Evolutionary conservation across 2,797 vertebrate species (phyloP), one percentile per base, ranked within the genome.

Genomic region (Rachycentron canadum): DNA sequence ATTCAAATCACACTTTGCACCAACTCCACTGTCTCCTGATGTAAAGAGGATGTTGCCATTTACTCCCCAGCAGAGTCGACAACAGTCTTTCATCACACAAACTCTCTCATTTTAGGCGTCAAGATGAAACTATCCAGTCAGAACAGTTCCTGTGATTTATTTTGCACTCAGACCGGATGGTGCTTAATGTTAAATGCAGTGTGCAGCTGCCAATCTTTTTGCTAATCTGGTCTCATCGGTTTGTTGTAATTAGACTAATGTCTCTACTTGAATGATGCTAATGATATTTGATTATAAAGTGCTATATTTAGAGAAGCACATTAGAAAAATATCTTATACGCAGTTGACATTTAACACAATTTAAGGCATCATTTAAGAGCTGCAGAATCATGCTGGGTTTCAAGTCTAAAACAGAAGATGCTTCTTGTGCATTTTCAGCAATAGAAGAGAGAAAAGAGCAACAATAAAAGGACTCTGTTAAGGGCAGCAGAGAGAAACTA

Each of bases 191-290:
- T 64, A 26, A 74, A 55, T 12, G n/a, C 55, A 71, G 52, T 17
- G 16, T 40, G 76, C 47, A 49, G 76, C 68, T 75, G 62, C 36
- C 50, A 52, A 28, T 74, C 55, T 40, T 36, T 61, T 47, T 53
- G 13, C 40, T 64, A 64, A 79, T 82, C 63, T 50, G 71, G 3
- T 68, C 1, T 76, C 23, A 68, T 84, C 56, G n/a, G 36, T 16
- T 67, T 14, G 43, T 3, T 3, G 25, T 57, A 53, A 87, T 84
- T 75, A 63, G 64, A 40, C 64, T 69, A 75, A 86, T 78, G 65
- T 66, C 59, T 64, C 73, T 34, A 19, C 63, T 69, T 62, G 45
- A 73, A 30, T n/a, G 47, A n/a, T 8, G 61, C 68, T 82, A 45
- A 82, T 84, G 73, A 73, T 26, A n/a, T 26, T 7, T 62, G 38